These are phyloP conservation scores for Siniperca obscura DNA, from an alignment of 2,797 vertebrate species.

Conservation along the genomic window DNA sequence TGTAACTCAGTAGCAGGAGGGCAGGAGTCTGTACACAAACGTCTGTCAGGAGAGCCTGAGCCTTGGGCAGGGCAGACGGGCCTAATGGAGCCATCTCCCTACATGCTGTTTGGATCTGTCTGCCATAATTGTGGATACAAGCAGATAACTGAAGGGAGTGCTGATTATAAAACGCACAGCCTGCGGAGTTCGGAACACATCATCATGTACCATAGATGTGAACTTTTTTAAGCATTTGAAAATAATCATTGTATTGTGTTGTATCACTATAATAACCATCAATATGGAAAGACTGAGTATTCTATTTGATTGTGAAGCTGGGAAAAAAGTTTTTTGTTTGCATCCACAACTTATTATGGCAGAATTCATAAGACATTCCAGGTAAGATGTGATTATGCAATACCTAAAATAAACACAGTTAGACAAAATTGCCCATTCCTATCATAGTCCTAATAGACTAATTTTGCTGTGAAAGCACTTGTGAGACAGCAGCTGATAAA, in stretches of 20 bases:
- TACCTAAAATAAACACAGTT: neutral
- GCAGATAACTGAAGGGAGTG: slow-evolving; percentile 42
- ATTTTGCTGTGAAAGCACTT: slow-evolving; percentile 5
- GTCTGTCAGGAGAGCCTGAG: slow-evolving; percentile 62
- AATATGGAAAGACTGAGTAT: neutral
- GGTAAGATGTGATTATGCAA: neutral
- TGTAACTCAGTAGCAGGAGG: slow-evolving; percentile 63
- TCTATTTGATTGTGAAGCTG: neutral
- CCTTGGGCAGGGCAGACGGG: slow-evolving; percentile 36
- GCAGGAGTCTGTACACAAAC: slow-evolving; percentile 58
- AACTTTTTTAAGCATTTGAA: neutral
- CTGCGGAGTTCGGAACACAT: neutral
- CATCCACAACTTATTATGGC: neutral
- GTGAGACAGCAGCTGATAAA: slow-evolving; percentile 14
- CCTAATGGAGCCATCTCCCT: slow-evolving; percentile 37
- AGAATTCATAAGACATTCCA: slow-evolving; percentile 1
- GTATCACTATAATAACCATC: neutral
- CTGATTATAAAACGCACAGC: slow-evolving; percentile 4
- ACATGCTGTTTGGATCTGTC: slow-evolving; percentile 40
- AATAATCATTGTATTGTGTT: neutral
- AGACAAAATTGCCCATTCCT: neutral
- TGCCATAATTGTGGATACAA: slow-evolving; percentile 42
- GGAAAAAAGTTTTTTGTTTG: neutral
- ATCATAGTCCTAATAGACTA: neutral
- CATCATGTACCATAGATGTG: neutral